Evolutionary conservation across 2,797 vertebrate species (phyloP), one percentile per base, ranked within the genome.

Genomic region (Aldrovandia affinis): DNA sequence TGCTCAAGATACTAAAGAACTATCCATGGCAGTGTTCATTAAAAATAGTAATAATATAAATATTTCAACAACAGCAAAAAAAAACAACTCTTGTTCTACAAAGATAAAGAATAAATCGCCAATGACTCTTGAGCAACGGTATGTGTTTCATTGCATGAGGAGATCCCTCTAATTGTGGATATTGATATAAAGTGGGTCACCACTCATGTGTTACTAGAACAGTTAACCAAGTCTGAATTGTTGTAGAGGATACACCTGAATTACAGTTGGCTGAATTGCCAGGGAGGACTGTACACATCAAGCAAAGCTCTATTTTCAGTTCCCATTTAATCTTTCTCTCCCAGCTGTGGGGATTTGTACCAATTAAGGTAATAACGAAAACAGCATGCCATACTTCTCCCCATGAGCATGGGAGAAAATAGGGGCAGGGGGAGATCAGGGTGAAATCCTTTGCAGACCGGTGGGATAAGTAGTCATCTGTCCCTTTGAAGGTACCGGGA

Each of bases 321-420:
- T 77, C 85, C 65, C 63, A 83, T 87, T 90, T 89, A 63, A 89
- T 91, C 87, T 90, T 87, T 70, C 82, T 87, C 80, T 63, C 25
- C 78, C 78, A 81, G 78, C 65, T 83, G 88, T 83, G 84, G 82
- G 86, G 86, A 86, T 88, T 87, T 89, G 78, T 85, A 83, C 87
- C 90, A 91, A 89, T 91, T 91, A 91, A 83, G 87, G 79, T 86
- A 85, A 87, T 89, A 87, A 89, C 86, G 86, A 87, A 87, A 88
- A 87, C 86, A 84, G 84, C 84, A 81, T 85, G 86, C 85, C 80
- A 88, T 87, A 89, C 90, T 88, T 90, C 86, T 88, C 83, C 83
- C 80, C 5, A 54, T 85, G 33, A 70, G 78, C 73, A 83, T 78
- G 83, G 85, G 82, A 57, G 82, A 78, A 89, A 88, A 88, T 82